Conservation (phyloP, 1,140 invertebrate genomes). For the Trypoxylus dichotomus region DNA sequence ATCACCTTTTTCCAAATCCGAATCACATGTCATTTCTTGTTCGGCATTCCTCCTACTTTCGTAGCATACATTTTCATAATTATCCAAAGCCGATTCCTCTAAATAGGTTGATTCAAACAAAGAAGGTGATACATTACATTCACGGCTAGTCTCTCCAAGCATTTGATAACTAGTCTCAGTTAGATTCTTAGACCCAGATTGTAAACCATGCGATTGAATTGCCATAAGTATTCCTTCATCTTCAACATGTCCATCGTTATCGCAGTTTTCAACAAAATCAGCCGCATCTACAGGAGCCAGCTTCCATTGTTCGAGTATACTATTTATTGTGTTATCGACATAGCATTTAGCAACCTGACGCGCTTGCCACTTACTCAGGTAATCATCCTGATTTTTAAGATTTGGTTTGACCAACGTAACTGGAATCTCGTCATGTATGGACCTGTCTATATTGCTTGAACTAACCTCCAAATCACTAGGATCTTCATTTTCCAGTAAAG, state of each 20-base stretch:
- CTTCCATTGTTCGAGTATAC: slow-evolving; percentile 65
- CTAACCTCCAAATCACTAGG: slow-evolving; percentile 36
- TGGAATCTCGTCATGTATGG: slow-evolving; percentile 44
- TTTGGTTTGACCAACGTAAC: slow-evolving; percentile 43
- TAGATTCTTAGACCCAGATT: slow-evolving; percentile 40
- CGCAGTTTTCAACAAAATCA: slow-evolving; percentile 58
- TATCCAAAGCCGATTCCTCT: slow-evolving; percentile 2
- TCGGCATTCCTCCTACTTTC: neutral
- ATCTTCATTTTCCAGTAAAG: slow-evolving; percentile 41
- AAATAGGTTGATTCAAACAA: neutral
- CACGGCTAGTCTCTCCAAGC: neutral
- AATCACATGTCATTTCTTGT: neutral
- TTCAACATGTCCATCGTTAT: slow-evolving; percentile 62
- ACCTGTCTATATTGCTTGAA: slow-evolving; percentile 39
- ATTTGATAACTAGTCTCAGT: neutral
- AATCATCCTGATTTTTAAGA: slow-evolving; percentile 56
- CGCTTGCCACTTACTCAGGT: slow-evolving; percentile 66
- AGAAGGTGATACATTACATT: neutral
- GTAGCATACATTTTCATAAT: neutral
- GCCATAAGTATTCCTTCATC: slow-evolving; percentile 69
- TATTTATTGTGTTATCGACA: slow-evolving; percentile 73
- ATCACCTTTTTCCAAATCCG: neutral
- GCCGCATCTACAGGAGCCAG: slow-evolving; percentile 58
- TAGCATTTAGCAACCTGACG: slow-evolving; percentile 70
- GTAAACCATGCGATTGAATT: slow-evolving; percentile 64